A percentile compares a stretch with the other conserved stretches of the same genome.
Evolutionary conservation across 2,888 invertebrate species (phyloP).

Genomic region (Epistrophe eligans): DNA sequence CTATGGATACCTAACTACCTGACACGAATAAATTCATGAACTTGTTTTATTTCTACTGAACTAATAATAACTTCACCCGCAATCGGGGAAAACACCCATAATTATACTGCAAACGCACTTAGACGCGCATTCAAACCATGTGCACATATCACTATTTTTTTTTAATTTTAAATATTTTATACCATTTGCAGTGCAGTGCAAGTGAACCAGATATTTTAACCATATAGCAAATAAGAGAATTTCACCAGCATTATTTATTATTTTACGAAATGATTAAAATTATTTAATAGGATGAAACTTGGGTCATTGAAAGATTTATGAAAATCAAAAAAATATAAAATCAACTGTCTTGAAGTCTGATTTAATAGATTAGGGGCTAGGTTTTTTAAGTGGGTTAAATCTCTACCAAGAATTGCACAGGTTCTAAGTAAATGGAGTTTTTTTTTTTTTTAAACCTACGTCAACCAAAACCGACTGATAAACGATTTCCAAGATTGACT

Average conservation of each 20-base stretch:
- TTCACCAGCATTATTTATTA: neutral
- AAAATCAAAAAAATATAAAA: too few relatives aligned
- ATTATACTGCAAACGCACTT: constrained; percentile 16
- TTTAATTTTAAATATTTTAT: constrained; percentile 20
- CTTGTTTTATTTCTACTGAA: constrained; percentile 7
- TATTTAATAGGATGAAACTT: too few relatives aligned
- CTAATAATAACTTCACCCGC: constrained; percentile 59
- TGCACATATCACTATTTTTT: neutral
- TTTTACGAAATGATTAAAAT: too few relatives aligned
- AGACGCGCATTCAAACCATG: constrained; percentile 24
- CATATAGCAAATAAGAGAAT: neutral
- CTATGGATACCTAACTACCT: constrained; percentile 58
- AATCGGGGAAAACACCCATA: constrained; percentile 43
- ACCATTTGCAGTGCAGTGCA: constrained; percentile 9
- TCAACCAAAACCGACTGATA: too few relatives aligned
- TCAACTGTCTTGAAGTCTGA: too few relatives aligned
- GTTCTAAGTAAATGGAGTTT: too few relatives aligned
- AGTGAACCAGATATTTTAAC: neutral
- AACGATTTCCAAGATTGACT: too few relatives aligned
- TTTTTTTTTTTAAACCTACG: too few relatives aligned
- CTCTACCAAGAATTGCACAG: too few relatives aligned
- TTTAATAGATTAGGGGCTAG: too few relatives aligned
- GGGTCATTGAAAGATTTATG: too few relatives aligned
- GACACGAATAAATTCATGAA: constrained; percentile 62
- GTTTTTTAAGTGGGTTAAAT: too few relatives aligned